Percentiles rank a stretch among this genome's conserved stretches.
Evolutionary conservation across 2,113 vertebrate species (phyloP).

Genomic region (Sorex araneus): DNA sequence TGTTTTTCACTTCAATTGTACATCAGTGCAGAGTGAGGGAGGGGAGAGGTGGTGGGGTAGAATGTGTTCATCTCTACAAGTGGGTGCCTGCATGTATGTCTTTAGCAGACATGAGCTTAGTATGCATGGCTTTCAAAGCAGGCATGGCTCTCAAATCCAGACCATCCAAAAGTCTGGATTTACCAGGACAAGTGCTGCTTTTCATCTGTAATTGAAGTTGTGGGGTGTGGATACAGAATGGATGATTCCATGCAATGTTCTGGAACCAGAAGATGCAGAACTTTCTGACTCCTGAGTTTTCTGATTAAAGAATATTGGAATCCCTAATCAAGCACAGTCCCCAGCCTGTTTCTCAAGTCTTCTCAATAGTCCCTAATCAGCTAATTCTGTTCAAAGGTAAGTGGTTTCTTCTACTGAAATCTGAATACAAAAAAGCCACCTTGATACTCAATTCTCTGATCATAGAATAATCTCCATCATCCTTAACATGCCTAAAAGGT

Average conservation of each 20-base stretch:
- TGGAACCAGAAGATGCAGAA: neutral
- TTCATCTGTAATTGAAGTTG: neutral
- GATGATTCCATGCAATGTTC: neutral
- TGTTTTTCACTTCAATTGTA: neutral
- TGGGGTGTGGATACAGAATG: neutral
- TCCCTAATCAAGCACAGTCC: neutral
- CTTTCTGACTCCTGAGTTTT: neutral
- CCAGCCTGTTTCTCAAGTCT: neutral
- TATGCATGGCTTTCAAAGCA: too few species aligned
- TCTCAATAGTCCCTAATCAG: neutral
- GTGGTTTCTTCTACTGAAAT: neutral
- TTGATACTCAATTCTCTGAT: neutral
- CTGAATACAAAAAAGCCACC: neutral
- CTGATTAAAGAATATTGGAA: neutral
- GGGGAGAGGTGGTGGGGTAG: neutral
- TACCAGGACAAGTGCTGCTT: too few species aligned
- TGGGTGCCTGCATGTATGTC: neutral
- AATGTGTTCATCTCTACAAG: too few species aligned
- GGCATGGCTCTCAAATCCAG: too few species aligned
- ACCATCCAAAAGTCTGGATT: too few species aligned
- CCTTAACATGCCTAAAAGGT: neutral
- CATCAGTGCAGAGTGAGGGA: neutral
- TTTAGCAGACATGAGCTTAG: neutral
- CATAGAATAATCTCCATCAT: neutral
- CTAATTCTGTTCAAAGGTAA: neutral